phyloP scores from a whole-genome alignment of 2,113 vertebrate genomes.

The Coreoperca whiteheadi region DNA sequence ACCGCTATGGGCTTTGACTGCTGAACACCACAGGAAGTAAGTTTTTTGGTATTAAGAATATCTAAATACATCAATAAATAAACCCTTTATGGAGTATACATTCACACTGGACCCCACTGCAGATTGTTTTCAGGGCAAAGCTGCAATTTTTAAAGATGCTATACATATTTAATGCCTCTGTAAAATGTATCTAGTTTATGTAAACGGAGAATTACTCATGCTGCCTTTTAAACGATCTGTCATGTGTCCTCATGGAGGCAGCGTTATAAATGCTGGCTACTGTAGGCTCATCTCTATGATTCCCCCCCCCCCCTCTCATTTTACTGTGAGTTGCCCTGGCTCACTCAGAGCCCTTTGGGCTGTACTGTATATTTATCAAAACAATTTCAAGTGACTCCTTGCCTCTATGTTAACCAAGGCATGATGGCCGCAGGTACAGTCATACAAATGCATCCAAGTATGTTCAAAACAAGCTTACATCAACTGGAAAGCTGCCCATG shows the following conservation, averaged over 20 bases:
- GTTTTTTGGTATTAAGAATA: conserved; percentile 11
- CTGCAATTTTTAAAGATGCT: conserved; percentile 19
- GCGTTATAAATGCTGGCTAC: conserved; percentile 54
- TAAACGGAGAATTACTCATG: conserved; percentile 32
- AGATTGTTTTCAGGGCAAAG: neutral
- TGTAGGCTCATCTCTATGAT: conserved; percentile 35
- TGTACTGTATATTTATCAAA: conserved; percentile 74
- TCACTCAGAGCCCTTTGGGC: conserved; percentile 62
- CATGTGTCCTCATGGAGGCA: conserved; percentile 40
- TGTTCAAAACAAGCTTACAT: conserved; percentile 40
- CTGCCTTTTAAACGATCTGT: conserved; percentile 33
- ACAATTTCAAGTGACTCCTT: conserved; percentile 75
- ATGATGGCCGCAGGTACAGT: conserved; percentile 47
- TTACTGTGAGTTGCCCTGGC: conserved; percentile 30
- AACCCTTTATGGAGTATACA: neutral
- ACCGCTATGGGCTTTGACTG: neutral
- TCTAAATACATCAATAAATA: conserved; percentile 6
- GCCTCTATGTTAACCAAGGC: conserved; percentile 61
- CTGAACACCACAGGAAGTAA: neutral
- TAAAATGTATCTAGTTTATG: conserved; percentile 34
- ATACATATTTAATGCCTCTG: conserved; percentile 17
- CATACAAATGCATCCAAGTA: conserved; percentile 57
- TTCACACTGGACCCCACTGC: neutral
- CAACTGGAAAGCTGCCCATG: conserved; percentile 37
- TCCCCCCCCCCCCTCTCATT: conserved; percentile 12